phyloP scores from a whole-genome alignment of 2,113 vertebrate genomes.

The Cranoglanis bouderius region DNA sequence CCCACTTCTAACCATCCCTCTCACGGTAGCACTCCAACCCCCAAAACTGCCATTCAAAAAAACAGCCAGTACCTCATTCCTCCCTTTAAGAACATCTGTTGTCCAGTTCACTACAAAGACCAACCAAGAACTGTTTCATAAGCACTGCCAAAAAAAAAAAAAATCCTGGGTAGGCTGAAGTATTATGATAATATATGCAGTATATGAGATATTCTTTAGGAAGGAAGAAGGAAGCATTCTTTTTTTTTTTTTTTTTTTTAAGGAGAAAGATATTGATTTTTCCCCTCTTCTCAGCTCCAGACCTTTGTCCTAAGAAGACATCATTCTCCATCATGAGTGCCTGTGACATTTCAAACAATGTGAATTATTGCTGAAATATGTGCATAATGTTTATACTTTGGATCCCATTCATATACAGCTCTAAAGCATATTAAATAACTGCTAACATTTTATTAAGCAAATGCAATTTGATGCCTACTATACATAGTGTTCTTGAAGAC shows the following conservation, averaged over 20 bases:
- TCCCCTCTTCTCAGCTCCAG: conserved; percentile 21
- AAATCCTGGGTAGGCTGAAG: conserved; percentile 22
- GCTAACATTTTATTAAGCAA: neutral
- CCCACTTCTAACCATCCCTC: conserved; percentile 33
- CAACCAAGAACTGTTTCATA: conserved; percentile 11
- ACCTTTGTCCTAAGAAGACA: conserved; percentile 29
- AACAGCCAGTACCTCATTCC: conserved; percentile 40
- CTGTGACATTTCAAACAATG: conserved; percentile 36
- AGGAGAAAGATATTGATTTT: conserved; percentile 18
- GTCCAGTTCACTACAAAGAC: conserved; percentile 41
- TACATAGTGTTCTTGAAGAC: neutral
- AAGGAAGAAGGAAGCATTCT: neutral
- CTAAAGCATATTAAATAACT: neutral
- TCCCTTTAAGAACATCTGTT: conserved; percentile 51
- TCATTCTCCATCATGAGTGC: conserved; percentile 19
- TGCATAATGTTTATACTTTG: conserved; percentile 16
- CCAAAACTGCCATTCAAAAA: conserved; percentile 38
- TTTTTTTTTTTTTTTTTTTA: neutral
- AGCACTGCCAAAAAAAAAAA: neutral
- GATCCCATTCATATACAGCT: neutral
- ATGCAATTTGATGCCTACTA: neutral
- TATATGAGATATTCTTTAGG: conserved; percentile 34
- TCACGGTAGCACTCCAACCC: conserved; percentile 10
- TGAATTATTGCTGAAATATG: conserved; percentile 11
- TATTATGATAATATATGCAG: conserved; percentile 19